These are phyloP conservation scores for Nezara viridula DNA, from an alignment of 2,888 invertebrate species.

Conservation along the genomic window DNA sequence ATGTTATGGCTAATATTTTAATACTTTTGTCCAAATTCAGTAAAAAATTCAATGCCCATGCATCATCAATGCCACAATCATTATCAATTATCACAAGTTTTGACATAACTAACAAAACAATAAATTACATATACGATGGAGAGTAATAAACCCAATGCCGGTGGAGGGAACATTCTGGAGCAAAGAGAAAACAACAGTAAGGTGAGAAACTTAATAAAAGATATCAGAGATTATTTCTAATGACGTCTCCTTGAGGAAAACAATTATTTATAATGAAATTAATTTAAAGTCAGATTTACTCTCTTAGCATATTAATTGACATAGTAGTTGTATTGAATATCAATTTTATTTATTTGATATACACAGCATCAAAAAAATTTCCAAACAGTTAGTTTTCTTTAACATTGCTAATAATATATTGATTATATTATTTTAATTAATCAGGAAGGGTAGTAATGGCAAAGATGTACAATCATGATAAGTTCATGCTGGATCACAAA, in stretches of 20 bases:
- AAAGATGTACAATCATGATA: too few relatives aligned
- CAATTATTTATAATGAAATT: background rate
- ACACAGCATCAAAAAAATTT: too few relatives aligned
- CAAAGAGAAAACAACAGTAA: background rate
- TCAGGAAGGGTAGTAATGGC: too few relatives aligned
- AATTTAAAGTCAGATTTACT: too few relatives aligned
- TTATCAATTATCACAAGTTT: slow-evolving; percentile 73
- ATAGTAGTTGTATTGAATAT: too few relatives aligned
- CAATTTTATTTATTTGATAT: too few relatives aligned
- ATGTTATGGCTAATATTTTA: slow-evolving; percentile 79
- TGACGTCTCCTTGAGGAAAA: background rate
- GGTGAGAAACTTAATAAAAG: background rate
- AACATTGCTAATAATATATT: too few relatives aligned
- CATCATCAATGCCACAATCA: slow-evolving; percentile 78
- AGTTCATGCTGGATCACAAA: too few relatives aligned
- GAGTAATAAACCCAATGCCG: background rate
- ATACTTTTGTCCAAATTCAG: slow-evolving; percentile 71
- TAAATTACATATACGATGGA: background rate
- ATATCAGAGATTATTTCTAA: background rate
- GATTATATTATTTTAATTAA: too few relatives aligned
- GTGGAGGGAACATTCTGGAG: background rate
- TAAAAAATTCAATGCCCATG: slow-evolving; percentile 75
- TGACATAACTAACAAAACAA: background rate
- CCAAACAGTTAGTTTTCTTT: too few relatives aligned
- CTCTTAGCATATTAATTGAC: too few relatives aligned